phyloP scores from a whole-genome alignment of 2,797 vertebrate species.

The Sebastes cheni region DNA sequence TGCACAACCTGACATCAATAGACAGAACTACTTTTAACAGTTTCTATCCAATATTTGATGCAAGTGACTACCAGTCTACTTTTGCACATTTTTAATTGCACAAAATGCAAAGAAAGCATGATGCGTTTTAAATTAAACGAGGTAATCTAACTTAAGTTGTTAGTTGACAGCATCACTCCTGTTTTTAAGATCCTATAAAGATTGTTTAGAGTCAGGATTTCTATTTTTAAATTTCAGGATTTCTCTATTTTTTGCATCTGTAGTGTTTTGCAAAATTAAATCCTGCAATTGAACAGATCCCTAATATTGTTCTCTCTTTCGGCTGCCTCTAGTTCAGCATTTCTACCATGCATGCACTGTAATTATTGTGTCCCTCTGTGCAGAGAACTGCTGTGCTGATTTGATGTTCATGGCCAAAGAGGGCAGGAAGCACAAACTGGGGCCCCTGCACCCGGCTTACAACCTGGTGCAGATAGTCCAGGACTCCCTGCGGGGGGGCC shows the following conservation, averaged over 20 bases:
- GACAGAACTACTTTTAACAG: no score
- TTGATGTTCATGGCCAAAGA: slow-evolving; percentile 77
- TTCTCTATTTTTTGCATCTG: neutral
- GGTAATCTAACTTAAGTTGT: neutral
- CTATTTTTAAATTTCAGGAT: neutral
- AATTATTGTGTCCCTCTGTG: neutral
- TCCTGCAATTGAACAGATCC: no score
- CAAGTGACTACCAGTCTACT: neutral
- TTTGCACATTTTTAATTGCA: neutral
- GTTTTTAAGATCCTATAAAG: neutral
- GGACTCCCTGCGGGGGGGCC: slow-evolving; percentile 67
- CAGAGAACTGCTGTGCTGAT: slow-evolving; percentile 78
- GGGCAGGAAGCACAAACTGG: slow-evolving; percentile 81
- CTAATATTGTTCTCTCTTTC: no score
- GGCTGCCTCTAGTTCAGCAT: neutral
- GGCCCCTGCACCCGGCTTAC: slow-evolving; percentile 86
- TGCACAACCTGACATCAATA: neutral
- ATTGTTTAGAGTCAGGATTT: neutral
- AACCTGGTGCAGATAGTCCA: slow-evolving; percentile 79
- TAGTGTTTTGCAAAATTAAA: neutral
- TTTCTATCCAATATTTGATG: neutral
- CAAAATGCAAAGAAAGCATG: no score
- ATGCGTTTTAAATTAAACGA: neutral
- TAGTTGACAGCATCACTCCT: neutral
- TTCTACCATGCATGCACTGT: neutral